Evolutionary conservation across 64 coral and sea anemone species (phyloP).

Genomic region (Dendronephthya gigantea): DNA sequence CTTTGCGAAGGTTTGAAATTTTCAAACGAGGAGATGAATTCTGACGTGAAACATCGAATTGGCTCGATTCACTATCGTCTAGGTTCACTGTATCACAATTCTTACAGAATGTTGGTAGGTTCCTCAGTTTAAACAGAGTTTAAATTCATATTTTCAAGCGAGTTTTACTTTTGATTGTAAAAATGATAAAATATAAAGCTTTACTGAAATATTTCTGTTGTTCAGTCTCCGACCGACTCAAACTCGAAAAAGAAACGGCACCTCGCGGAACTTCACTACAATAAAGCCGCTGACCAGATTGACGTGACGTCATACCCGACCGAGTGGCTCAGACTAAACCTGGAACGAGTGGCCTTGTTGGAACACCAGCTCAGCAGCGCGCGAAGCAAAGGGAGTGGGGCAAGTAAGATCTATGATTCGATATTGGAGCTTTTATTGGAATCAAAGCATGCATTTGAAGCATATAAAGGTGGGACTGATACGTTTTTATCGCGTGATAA

Average conservation of each 20-base stretch:
- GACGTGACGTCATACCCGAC: constrained; percentile 34
- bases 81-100: constrained; percentile 82
- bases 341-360: constrained; percentile 86
- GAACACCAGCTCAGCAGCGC: constrained; percentile 49
- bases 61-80: constrained; percentile 72
- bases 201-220: background rate
- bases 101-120: constrained; percentile 82
- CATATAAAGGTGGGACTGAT: background rate
- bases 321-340: constrained; percentile 53
- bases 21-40: background rate
- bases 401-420: constrained; percentile 42
- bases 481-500: background rate
- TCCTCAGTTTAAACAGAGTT: no score
- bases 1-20: constrained; percentile 39
- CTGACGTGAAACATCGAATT: constrained; percentile 33
- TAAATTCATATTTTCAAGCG: no score
- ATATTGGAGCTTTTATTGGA: constrained; percentile 49
- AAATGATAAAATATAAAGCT: background rate
- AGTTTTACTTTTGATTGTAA: background rate
- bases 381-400: constrained; percentile 19
- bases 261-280: constrained; percentile 77
- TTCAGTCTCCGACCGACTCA: constrained; percentile 45
- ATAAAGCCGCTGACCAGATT: constrained; percentile 46
- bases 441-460: background rate
- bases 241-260: constrained; percentile 54